Evolutionary conservation across 1,140 invertebrate genomes (phyloP).

Genomic region (Aricia agestis): DNA sequence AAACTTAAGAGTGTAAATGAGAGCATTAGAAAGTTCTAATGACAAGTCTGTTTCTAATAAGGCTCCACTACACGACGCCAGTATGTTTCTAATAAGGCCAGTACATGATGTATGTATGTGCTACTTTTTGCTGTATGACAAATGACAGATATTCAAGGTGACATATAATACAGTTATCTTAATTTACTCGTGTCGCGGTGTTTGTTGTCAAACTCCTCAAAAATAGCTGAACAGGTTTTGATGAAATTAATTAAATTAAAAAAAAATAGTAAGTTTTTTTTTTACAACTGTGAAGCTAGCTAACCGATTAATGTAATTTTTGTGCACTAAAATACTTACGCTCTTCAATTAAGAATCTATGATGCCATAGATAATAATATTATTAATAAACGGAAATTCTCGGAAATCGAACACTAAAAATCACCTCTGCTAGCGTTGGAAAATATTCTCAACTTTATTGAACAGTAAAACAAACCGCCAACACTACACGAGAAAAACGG

Average conservation of each 20-base stretch:
- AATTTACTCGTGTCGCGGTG: background rate
- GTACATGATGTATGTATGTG: conserved; percentile 3
- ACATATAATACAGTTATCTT: background rate
- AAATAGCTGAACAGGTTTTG: no score
- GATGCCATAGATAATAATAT: no score
- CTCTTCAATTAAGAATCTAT: no score
- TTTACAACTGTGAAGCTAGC: no score
- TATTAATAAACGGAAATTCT: no score
- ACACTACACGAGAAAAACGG: background rate
- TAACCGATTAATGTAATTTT: no score
- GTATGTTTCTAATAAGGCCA: background rate
- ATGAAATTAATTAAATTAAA: no score
- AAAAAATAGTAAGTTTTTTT: no score
- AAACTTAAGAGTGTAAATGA: background rate
- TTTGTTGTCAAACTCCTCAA: no score
- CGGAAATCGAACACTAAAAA: background rate
- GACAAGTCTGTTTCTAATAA: background rate
- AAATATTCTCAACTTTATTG: background rate
- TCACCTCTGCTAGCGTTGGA: background rate
- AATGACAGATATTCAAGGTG: background rate
- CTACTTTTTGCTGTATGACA: conserved; percentile 12
- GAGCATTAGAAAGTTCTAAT: background rate
- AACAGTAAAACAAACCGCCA: background rate
- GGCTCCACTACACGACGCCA: background rate
- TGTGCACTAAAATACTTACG: no score